These are phyloP conservation scores for Sclerurus mexicanus DNA, from an alignment of 2,113 vertebrate genomes.

Conservation along the genomic window DNA sequence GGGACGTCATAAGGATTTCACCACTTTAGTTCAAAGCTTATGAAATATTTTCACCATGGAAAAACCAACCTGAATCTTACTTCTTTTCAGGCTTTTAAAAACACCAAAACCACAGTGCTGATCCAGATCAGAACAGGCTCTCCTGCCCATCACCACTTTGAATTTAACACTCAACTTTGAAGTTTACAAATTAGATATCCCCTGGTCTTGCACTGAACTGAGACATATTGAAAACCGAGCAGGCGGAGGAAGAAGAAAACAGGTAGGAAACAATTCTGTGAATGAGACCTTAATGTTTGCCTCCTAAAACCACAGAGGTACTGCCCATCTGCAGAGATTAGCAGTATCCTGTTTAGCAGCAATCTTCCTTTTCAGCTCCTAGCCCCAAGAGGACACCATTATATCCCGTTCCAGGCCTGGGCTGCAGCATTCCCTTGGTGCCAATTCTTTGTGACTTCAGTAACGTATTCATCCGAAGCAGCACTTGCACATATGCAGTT, in stretches of 20 bases:
- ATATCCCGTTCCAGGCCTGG: neutral
- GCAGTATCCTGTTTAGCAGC: neutral
- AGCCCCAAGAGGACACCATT: neutral
- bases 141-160: neutral
- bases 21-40: neutral
- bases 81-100: neutral
- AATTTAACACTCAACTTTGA: neutral
- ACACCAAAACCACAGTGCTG: neutral
- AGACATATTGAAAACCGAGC: neutral
- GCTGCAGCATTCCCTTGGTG: neutral
- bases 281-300: neutral
- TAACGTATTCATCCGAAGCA: conserved; percentile 9
- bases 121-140: neutral
- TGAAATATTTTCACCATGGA: neutral
- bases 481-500: neutral
- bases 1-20: neutral
- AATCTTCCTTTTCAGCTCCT: neutral
- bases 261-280: neutral
- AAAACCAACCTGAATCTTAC: neutral
- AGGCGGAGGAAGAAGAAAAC: neutral
- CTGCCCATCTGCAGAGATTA: neutral
- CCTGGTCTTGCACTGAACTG: neutral
- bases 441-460: neutral
- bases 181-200: neutral
- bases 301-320: neutral